phyloP scores from a whole-genome alignment of 2,113 vertebrate species.

The Triplophysa siluroides region DNA sequence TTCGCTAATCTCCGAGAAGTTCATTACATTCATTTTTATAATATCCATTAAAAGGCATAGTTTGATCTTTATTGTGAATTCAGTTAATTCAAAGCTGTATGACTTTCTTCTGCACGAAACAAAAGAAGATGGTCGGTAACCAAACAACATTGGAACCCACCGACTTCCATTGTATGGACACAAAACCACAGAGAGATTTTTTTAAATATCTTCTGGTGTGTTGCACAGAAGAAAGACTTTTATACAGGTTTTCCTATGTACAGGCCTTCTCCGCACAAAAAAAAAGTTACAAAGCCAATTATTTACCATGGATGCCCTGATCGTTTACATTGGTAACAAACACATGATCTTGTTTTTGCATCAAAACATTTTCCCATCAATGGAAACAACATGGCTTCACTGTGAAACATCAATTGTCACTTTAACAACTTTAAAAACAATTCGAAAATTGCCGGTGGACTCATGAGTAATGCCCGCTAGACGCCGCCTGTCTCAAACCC shows the following conservation, averaged over 20 bases:
- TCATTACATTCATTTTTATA: background rate
- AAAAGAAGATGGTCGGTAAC: no score
- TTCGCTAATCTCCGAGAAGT: background rate
- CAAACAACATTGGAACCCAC: no score
- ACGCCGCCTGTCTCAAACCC: background rate
- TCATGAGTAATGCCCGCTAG: background rate
- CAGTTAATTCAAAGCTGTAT: no score
- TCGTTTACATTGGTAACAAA: background rate
- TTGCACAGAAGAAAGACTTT: no score
- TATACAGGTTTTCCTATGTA: no score
- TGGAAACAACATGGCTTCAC: constrained; percentile 12
- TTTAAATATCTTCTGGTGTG: no score
- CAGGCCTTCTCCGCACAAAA: no score
- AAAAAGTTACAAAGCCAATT: background rate
- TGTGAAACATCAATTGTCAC: constrained; percentile 33
- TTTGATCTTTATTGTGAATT: background rate
- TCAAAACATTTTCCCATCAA: constrained; percentile 3
- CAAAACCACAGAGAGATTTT: no score
- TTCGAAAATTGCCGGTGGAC: background rate
- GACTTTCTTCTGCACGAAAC: no score
- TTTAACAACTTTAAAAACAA: constrained; percentile 35
- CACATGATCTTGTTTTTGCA: constrained; percentile 31
- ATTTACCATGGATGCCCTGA: background rate
- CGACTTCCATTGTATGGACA: no score
- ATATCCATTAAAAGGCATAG: background rate